Evolutionary conservation across 2,888 invertebrate genomes (phyloP), one percentile per base, ranked within the genome.

Genomic region (Microctonus brassicae): DNA sequence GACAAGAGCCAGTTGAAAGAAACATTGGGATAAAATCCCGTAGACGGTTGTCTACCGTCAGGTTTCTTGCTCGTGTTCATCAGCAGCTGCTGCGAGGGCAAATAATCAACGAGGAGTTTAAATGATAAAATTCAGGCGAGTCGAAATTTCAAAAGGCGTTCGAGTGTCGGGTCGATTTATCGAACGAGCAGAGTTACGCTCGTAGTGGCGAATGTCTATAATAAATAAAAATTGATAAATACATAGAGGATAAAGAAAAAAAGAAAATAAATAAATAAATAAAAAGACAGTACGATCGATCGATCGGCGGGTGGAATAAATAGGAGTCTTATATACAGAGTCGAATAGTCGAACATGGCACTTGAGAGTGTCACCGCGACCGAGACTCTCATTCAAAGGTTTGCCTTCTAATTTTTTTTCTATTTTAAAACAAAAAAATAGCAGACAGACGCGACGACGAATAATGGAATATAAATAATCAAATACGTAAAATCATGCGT

Each of bases 351-450:
- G 79, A 82, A 81, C 82, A 86, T 87, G 87, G 87, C 87, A 83
- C 85, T 87, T 82, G 87, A 87, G 83, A 87, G 87, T 86, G 86
- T 86, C 83, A 82, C 82, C 84, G 85, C 83, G 87, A 84, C 87
- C 77, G 87, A 87, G 83, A 86, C 85, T 84, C 83, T 85, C 81
- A 86, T 87, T 73, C 87, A 86, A 86, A 87, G 87, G 87, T 87
- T 87, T 87, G 87, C 84, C 82, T 83, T 79, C 78, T 83, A 85
- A 84, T 84, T 83, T 84, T 81, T 83, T 82, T 79, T 72, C 62
- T 69, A 66, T 55, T 47, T 20, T 47, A 47, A 47, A 47, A 20
- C 29, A 11, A 20, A 47, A 20, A n/a, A 61, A 39, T 29, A 33
- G 58, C 60, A 34, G 57, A 73, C 61, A n/a, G n/a, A 52, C 58